Conservation (phyloP, 1,140 invertebrate genomes). For the Ephestia elutella region DNA sequence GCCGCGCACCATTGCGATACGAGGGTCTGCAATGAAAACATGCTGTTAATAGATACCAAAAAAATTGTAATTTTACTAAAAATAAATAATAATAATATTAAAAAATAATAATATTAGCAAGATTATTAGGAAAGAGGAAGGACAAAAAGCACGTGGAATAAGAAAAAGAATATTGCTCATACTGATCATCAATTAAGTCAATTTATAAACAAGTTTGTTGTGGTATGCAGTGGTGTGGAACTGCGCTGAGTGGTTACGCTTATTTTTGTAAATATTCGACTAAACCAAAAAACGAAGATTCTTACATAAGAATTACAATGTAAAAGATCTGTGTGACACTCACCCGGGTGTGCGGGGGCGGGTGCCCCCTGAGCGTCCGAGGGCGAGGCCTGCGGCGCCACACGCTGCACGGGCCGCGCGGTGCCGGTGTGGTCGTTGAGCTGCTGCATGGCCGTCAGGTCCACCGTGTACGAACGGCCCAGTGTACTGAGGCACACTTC, state of each 20-base stretch:
- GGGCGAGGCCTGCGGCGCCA: conserved; percentile 45
- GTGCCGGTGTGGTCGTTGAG: conserved; percentile 98
- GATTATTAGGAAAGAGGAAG: too few relatives aligned
- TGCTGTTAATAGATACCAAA: not conserved
- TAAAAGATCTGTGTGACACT: not conserved
- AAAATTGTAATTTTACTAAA: not conserved
- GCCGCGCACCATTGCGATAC: conserved; percentile 60
- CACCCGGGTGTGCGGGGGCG: conserved; percentile 29
- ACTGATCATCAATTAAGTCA: too few relatives aligned
- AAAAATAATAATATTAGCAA: too few relatives aligned
- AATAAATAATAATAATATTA: too few relatives aligned
- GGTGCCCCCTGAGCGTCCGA: conserved; percentile 27
- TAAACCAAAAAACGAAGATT: too few relatives aligned
- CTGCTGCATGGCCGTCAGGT: conserved; percentile 98
- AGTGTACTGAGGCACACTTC: conserved; percentile 94
- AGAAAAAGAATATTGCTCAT: too few relatives aligned
- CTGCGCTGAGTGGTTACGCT: too few relatives aligned
- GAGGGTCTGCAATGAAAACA: conserved; percentile 39
- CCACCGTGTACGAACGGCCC: conserved; percentile 94
- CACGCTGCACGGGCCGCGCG: conserved; percentile 89
- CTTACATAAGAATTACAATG: too few relatives aligned
- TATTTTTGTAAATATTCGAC: too few relatives aligned
- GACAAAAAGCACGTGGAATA: too few relatives aligned
- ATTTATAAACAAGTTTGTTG: too few relatives aligned
- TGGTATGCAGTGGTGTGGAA: too few relatives aligned